Percentiles rank a stretch among this genome's conserved stretches.
Evolutionary conservation across 92 coral and sea anemone species (phyloP).

Genomic region (Virgularia gustaviana): DNA sequence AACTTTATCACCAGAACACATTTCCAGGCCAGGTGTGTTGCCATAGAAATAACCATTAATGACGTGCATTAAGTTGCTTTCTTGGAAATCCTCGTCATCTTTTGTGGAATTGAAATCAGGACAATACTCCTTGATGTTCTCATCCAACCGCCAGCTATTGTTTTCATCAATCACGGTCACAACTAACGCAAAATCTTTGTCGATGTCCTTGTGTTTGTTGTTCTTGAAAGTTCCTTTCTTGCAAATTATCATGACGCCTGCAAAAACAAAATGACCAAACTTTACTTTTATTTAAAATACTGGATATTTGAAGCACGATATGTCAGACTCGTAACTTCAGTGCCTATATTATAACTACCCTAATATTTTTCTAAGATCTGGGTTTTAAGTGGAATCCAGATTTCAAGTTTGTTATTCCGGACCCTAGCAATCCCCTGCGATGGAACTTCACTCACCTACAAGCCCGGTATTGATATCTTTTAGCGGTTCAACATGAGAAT

Average conservation of each 20-base stretch:
- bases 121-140: constrained; percentile 63
- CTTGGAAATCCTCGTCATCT: constrained; percentile 69
- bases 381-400: no score
- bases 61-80: constrained; percentile 88
- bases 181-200: constrained; percentile 64
- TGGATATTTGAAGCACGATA: no score
- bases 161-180: constrained; percentile 88
- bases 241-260: constrained; percentile 80
- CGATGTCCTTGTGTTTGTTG: constrained; percentile 61
- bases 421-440: no score
- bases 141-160: constrained; percentile 72
- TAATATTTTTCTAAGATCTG: no score
- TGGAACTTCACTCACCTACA: constrained; percentile 59
- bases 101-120: constrained; percentile 35
- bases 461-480: constrained; percentile 81
- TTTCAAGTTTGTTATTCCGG: no score
- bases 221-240: constrained; percentile 61
- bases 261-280: no score
- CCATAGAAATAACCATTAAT: constrained; percentile 89
- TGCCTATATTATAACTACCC: no score
- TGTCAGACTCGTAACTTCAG: no score
- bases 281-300: no score
- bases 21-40: constrained; percentile 67
- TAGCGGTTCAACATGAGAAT: constrained; percentile 69
- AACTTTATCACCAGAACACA: constrained; percentile 67